Percentiles rank a stretch among this genome's conserved stretches.
Conservation (phyloP, 2,888 invertebrate genomes). For the Drosophila nr. medialis region DNA sequence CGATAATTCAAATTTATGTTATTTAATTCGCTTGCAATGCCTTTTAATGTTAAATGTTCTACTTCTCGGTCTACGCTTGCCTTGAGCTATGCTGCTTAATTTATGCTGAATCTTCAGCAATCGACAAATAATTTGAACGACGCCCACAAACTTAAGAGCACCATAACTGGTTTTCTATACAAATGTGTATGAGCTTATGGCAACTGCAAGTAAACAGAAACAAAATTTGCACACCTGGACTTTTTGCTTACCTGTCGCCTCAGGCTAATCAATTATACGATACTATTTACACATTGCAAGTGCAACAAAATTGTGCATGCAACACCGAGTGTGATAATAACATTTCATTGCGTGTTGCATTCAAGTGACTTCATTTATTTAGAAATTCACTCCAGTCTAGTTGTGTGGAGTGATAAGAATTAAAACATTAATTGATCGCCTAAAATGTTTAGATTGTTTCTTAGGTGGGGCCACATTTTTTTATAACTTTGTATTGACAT, state of each 20-base stretch:
- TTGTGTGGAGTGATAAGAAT: conserved; percentile 17
- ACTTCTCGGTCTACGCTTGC: neutral
- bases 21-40: neutral
- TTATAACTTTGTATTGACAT: neutral
- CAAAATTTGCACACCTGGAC: conserved; percentile 16
- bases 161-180: neutral
- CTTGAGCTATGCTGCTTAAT: neutral
- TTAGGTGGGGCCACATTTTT: neutral
- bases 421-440: conserved; percentile 4
- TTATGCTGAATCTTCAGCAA: neutral
- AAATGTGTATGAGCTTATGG: neutral
- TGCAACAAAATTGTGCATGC: conserved; percentile 22
- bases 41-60: neutral
- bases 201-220: neutral
- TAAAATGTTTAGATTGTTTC: neutral
- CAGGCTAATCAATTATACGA: conserved; percentile 20
- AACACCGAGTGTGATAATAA: conserved; percentile 21
- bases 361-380: conserved; percentile 18
- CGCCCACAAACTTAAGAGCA: neutral
- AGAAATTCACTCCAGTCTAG: conserved; percentile 2
- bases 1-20: neutral
- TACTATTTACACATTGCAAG: conserved; percentile 34
- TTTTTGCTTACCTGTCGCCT: conserved; percentile 21
- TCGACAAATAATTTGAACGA: neutral
- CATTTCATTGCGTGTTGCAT: conserved; percentile 32